Base-by-base conservation (phyloP, 2,888 invertebrate species). In the Clanis bilineata region DNA sequence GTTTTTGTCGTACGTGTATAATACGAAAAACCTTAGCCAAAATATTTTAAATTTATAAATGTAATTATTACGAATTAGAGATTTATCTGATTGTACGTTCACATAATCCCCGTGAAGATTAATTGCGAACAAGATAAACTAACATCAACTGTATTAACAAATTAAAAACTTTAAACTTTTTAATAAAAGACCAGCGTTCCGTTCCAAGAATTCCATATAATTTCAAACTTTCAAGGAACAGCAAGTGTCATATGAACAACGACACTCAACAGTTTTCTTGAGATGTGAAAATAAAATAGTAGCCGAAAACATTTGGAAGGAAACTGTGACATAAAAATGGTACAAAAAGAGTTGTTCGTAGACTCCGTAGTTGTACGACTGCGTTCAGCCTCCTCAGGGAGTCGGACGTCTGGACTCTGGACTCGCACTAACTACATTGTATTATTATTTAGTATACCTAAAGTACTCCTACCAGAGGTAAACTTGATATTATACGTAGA, bases 301-400 rank as follows among this genome's bases (percentile, higher is more conserved):
- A 51, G 4, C 51, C 51, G 51, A 51, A 51, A 51, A 51, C 32
- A 66, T 56, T 39, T 57, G 57, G 85, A 85, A 83, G 82, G 80
- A 81, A 85, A 86, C 79, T 82, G 77, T 82, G 82, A 77, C 82
- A 83, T 85, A 83, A 85, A 51, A 51, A 32, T 32, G 28, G 28
- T 28, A 28, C 51, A 51, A 51, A 51, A 51, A 51, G 51, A 51
- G 51, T 80, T 78, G 74, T 79, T 71, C 78, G 79, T 81, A 83
- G 72, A 80, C 77, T 79, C 78, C 78, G 80, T n/a, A n/a, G n/a
- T n/a, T n/a, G n/a, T n/a, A n/a, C 74, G 74, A 44, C 25, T 47
- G 47, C 51, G 51, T 69, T 74, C 73, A 75, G 73, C 76, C 83
- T 80, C 79, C 68, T 61, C n/a, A n/a, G 78, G 70, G 80, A n/a